phyloP scores from a whole-genome alignment of 2,888 invertebrate genomes.

The Idaea biselata region DNA sequence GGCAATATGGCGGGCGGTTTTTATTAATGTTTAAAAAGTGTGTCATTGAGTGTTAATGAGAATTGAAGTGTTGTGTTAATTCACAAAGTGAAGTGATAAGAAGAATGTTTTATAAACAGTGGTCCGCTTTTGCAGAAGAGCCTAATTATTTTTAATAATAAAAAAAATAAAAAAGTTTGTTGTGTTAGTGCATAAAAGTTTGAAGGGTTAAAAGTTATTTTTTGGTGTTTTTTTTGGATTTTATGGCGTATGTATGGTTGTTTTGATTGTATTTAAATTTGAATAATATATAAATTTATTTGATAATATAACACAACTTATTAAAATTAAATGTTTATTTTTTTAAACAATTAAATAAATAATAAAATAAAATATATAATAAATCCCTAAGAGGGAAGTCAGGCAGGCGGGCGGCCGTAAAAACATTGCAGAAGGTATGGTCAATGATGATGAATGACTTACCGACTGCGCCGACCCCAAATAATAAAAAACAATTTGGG shows the following conservation, averaged over 20 bases:
- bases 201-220: background rate
- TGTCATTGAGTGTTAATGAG: no score
- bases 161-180: background rate
- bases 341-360: no score
- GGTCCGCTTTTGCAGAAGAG: background rate
- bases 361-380: no score
- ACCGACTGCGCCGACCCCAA: no score
- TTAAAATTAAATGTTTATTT: no score
- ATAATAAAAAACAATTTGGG: no score
- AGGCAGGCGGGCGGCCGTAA: no score
- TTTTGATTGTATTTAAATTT: background rate
- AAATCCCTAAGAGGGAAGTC: no score
- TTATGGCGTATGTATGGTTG: background rate
- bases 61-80: no score
- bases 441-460: no score
- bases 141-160: background rate
- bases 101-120: background rate
- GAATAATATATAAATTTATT: background rate
- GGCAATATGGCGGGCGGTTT: background rate
- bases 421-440: no score
- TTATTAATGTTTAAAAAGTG: background rate
- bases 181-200: background rate
- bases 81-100: no score
- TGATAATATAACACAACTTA: background rate
- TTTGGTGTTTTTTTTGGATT: background rate